phyloP scores from a whole-genome alignment of 2,113 vertebrate species.

The Oceanites oceanicus region DNA sequence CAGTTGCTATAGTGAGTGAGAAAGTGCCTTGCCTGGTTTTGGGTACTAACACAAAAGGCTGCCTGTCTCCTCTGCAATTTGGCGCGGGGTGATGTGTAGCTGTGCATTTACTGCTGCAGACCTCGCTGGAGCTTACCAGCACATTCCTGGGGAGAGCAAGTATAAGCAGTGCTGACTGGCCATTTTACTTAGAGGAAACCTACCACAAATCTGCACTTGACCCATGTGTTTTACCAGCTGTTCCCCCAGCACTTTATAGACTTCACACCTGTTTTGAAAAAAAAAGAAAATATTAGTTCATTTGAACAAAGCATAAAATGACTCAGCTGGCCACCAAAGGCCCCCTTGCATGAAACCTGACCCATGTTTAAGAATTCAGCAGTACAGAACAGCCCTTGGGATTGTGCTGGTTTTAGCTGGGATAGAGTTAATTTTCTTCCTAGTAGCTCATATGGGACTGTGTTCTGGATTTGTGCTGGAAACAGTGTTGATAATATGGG shows the following conservation, averaged over 20 bases:
- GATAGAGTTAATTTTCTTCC: too few species aligned
- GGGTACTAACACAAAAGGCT: constrained; percentile 60
- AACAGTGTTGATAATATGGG: too few species aligned
- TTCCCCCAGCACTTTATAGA: not conserved
- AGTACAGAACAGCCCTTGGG: not conserved
- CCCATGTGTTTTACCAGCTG: constrained; percentile 48
- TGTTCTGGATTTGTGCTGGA: too few species aligned
- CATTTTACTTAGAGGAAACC: constrained; percentile 2
- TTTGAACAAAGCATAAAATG: not conserved
- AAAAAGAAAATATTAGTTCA: not conserved
- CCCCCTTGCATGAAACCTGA: not conserved
- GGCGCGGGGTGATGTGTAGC: constrained; percentile 39
- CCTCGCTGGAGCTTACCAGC: not conserved
- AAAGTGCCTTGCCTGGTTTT: constrained; percentile 51
- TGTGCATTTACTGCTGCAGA: not conserved
- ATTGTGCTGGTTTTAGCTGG: not conserved
- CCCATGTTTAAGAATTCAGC: not conserved
- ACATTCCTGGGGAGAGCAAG: constrained; percentile 37
- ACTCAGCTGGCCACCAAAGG: not conserved
- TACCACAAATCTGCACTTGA: not conserved
- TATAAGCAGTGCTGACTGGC: not conserved
- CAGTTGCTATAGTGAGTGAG: constrained; percentile 70
- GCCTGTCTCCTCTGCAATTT: constrained; percentile 58
- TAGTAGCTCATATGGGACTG: too few species aligned
- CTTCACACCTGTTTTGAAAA: constrained; percentile 40